phyloP scores from a whole-genome alignment of 2,797 vertebrate genomes.

The Eospalax fontanierii region DNA sequence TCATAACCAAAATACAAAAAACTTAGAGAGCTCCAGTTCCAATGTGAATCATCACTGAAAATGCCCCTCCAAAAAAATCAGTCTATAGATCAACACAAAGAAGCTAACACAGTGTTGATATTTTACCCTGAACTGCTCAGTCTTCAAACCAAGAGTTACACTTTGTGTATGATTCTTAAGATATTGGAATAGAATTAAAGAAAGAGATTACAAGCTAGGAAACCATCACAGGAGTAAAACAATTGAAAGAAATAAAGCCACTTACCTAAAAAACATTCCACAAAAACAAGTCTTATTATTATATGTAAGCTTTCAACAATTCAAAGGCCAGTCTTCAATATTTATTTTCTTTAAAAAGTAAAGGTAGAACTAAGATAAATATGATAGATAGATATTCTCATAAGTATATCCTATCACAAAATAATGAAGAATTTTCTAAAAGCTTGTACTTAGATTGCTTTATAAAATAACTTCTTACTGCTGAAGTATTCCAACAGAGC shows the following conservation, averaged over 20 bases:
- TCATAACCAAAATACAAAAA: background rate
- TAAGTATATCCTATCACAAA: background rate
- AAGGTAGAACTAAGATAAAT: background rate
- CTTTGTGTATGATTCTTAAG: constrained; percentile 17
- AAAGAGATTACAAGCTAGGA: background rate
- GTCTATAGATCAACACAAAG: background rate
- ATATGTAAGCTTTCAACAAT: constrained; percentile 20
- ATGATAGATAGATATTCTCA: background rate
- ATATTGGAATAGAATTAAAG: background rate
- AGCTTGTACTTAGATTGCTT: constrained; percentile 11
- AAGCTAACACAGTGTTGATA: background rate
- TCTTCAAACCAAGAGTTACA: background rate
- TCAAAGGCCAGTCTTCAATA: background rate
- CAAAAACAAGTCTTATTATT: background rate
- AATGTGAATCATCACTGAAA: constrained; percentile 8
- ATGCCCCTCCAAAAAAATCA: background rate
- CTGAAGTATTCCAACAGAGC: constrained; percentile 21
- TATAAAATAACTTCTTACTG: background rate
- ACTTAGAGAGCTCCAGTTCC: background rate
- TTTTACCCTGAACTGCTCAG: background rate
- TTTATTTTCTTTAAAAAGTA: background rate
- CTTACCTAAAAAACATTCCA: constrained; percentile 27
- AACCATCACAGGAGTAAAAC: background rate
- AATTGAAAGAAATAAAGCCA: background rate
- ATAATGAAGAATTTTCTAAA: constrained; percentile 44